These are phyloP conservation scores for Callimorpha dominula DNA, from an alignment of 2,888 invertebrate genomes.

Conservation along the genomic window DNA sequence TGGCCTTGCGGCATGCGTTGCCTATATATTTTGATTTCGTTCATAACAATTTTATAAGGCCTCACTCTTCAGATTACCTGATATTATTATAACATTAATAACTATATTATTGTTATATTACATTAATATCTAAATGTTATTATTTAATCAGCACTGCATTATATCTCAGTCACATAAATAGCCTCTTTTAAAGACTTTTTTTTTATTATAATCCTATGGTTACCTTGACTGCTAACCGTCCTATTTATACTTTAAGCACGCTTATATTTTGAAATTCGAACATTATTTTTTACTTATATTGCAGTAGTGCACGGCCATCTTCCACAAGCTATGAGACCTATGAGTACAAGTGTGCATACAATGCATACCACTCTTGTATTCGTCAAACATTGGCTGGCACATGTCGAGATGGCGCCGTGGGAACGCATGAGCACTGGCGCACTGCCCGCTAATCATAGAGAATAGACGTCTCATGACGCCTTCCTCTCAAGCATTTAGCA, in stretches of 20 bases:
- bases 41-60: too few species aligned
- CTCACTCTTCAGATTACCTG: too few species aligned
- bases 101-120: too few species aligned
- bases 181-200: too few species aligned
- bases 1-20: neutral
- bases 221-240: too few species aligned
- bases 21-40: neutral
- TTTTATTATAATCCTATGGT: too few species aligned
- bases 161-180: too few species aligned
- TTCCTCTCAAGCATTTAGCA: conserved; percentile 36
- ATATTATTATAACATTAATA: too few species aligned
- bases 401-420: conserved; percentile 38
- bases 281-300: neutral
- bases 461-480: conserved; percentile 28
- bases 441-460: conserved; percentile 40
- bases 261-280: neutral
- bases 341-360: conserved; percentile 11
- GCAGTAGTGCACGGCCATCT: neutral
- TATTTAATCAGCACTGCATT: too few species aligned
- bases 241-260: neutral
- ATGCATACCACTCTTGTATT: conserved; percentile 11
- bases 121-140: too few species aligned
- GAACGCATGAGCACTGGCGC: conserved; percentile 44
- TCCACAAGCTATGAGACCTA: neutral
- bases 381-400: conserved; percentile 17